Evolutionary conservation across 2,113 vertebrate species (phyloP), one percentile per base, ranked within the genome.

Genomic region (Ophthalmolycus amberensis): DNA sequence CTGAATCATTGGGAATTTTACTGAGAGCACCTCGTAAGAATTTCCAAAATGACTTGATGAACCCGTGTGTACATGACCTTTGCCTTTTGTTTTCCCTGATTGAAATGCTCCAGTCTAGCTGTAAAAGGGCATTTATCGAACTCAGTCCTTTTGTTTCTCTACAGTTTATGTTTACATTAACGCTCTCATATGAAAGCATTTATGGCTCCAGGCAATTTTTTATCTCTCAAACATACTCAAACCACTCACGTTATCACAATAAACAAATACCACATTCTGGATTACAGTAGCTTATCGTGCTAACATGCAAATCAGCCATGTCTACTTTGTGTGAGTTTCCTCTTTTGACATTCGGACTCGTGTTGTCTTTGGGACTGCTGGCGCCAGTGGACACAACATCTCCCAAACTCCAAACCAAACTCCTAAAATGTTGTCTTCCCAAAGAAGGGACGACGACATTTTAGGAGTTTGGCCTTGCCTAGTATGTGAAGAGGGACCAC

Each of bases 71-170:
- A 65, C 68, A 32, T 68, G 85, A 77, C 77, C 87, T 88, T 85
- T 90, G 85, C 48, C 56, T 59, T 42, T 29, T 52, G 27, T 32
- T 40, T 71, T 71, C 72, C 64, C 66, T 60, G 64, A 22, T 20
- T 67, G 37, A 66, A 59, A 79, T 20, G 29, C 56, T 81, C 70
- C 56, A 46, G 0, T 29, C 54, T 42, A 72, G 71, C 63, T 62
- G 46, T 70, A 74, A 75, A 84, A 79, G 79, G 80, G 48, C 42
- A 54, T 75, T 79, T 82, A 90, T 90, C 82, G 63, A 37, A 37
- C 20, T 66, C 62, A 72, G 71, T 84, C 64, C 64, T 52, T 77
- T 54, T 1, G 7, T 72, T 52, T 71, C 69, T 59, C 18, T 50
- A 6, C 44, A 64, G 81, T 77, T 56, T 44, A 69, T 71, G 60